Conservation (phyloP, 1,140 invertebrate genomes). For the Sinella curviseta region DNA sequence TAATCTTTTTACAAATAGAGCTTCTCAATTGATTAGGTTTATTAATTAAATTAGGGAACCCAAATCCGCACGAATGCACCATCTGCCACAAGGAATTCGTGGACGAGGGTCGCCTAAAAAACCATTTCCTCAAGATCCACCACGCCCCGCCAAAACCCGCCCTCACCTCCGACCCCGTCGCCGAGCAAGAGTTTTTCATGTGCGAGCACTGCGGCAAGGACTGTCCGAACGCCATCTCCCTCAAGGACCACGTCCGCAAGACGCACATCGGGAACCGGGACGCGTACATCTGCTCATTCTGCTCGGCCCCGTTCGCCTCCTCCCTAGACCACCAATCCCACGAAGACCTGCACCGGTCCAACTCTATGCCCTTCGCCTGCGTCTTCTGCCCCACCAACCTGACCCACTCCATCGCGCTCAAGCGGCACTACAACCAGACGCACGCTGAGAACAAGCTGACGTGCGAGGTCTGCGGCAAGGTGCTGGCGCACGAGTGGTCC, state of each 20-base stretch:
- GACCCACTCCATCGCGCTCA: slow-evolving; percentile 3
- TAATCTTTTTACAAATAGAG: neutral
- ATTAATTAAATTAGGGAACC: neutral
- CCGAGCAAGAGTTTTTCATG: too few species aligned
- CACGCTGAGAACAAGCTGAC: slow-evolving; percentile 4
- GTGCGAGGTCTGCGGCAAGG: slow-evolving; percentile 15
- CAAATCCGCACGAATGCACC: neutral
- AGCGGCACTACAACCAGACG: neutral
- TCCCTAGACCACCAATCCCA: neutral
- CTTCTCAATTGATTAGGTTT: too few species aligned
- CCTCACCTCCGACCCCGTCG: too few species aligned
- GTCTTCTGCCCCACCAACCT: neutral
- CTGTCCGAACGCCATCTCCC: neutral
- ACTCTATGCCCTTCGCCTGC: slow-evolving; percentile 13
- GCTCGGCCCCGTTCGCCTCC: neutral
- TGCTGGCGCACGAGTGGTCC: neutral
- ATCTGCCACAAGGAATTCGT: neutral
- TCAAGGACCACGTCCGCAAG: neutral
- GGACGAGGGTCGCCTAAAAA: neutral
- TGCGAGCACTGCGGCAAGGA: neutral
- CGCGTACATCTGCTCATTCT: neutral
- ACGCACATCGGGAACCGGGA: neutral
- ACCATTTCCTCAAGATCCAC: neutral
- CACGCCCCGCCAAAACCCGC: neutral
- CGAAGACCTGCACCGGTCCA: neutral